Base-by-base conservation (phyloP, 2,888 invertebrate genomes). In the Priocnemis perturbator region DNA sequence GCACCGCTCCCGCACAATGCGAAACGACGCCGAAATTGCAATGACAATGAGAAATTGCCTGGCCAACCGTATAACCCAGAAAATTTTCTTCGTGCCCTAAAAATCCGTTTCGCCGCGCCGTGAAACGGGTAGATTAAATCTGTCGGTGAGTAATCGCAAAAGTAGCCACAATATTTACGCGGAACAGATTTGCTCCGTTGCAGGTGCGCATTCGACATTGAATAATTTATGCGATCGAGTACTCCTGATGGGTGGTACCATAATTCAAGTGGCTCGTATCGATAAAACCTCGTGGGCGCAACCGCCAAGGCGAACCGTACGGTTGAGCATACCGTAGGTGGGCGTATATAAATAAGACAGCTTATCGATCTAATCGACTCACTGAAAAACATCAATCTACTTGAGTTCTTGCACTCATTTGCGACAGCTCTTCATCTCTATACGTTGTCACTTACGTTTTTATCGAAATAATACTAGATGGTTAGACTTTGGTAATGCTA, bases 181-280 rank as follows among this genome's bases (percentile, higher is more conserved):
- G 70, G 68, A 70, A 79, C 72, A 69, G 80, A 80, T 80, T 75
- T 74, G 72, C 73, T 68, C 73, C 75, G 66, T 75, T 79, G 73
- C 77, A 73, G 73, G 76, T 74, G 70, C 73, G 64, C 55, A 60
- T 55, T 64, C 64, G 71, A 60, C 72, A 73, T 72, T 72, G 80
- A 79, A 80, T 80, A 77, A 79, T 77, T 78, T 77, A 77, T 79
- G 70, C 73, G 80, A 73, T 79, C 71, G 73, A 71, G 66, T 58
- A 67, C 66, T n/a, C 19, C 73, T 47, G 47, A 71, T 80, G 80
- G 79, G 80, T 79, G 80, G 75, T 67, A 72, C 80, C 69, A 79
- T 79, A 80, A 80, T 80, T 79, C 79, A 80, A 75, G 75, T 26
- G 63, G 64, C 44, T 60, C 61, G 67, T 73, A 79, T 80, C 80